Base-by-base conservation (phyloP, 2,113 vertebrate species). In the Ctenodactylus gundi region DNA sequence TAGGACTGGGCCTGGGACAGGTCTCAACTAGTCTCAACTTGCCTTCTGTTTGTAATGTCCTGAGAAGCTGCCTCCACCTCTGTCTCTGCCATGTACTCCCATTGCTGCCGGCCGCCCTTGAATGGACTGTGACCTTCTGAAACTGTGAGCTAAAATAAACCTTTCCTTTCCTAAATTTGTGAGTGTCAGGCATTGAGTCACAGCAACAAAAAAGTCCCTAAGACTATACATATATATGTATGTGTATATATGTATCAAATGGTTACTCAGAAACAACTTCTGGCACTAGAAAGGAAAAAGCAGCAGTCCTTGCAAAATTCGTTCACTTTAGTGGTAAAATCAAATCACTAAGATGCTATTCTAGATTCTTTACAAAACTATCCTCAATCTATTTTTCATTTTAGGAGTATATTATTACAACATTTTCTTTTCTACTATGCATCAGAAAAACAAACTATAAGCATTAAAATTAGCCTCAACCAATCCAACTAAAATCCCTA, bases 391-490 rank as follows among this genome's bases (percentile, higher is more conserved):
- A 53, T 39, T 81, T n/a, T 5, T 21, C n/a, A 44, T 44, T 89
- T 87, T 92, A 21, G 29, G n/a, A 21, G 58, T 85, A 90, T 0
- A 87, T 39, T 46, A 86, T 23, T 58, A 76, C n/a, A 88, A 58
- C 7, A 39, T 76, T 91, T 27, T 93, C 27, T 92, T 81, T 92
- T 80, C 49, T 10, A 87, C 25, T 53, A 49, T n/a, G 20, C 4
- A 85, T 39, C 49, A 93, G 68, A 83, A 96, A 88, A 95, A 70
- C 17, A 94, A 84, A 58, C 53, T 49, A 90, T 46, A 72, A 78
- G 67, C 10, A 95, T 58, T 75, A 91, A 67, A 49, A 81, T 60
- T 49, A 53, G 60, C 7, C 20, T 91, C 20, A 81, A 93, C 51
- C 68, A 93, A 78, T 76, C 85, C 51, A 95, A 86, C 84, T 81